A percentile compares a stretch with the other conserved stretches of the same genome.
phyloP scores from a whole-genome alignment of 1,140 invertebrate species.

The Atta texana region DNA sequence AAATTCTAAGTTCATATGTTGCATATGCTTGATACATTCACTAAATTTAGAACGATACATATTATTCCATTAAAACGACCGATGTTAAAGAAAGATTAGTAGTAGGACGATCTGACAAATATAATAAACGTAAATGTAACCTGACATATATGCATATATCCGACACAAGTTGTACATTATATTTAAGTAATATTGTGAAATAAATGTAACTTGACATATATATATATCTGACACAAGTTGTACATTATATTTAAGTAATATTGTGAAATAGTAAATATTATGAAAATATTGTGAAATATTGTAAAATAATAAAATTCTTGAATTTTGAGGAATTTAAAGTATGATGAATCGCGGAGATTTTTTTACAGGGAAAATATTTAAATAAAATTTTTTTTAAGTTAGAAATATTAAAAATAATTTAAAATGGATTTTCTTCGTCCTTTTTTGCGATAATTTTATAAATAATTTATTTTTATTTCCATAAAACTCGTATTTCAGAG shows the following conservation, averaged over 20 bases:
- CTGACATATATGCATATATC: neutral
- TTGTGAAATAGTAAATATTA: too few species aligned
- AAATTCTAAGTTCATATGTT: neutral
- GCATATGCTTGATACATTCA: neutral
- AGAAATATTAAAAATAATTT: slow-evolving; percentile 11
- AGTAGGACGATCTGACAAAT: neutral
- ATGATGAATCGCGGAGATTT: neutral
- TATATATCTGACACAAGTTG: neutral
- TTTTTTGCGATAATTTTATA: slow-evolving; percentile 15
- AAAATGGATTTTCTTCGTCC: neutral
- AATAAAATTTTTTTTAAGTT: slow-evolving; percentile 15
- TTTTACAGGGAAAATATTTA: neutral
- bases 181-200: neutral
- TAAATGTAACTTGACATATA: neutral
- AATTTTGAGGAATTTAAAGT: slow-evolving; percentile 11
- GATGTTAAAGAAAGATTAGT: slow-evolving; percentile 6
- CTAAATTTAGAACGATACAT: neutral
- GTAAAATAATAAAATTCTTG: neutral
- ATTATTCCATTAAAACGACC: neutral
- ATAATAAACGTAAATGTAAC: slow-evolving; percentile 6
- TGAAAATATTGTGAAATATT: neutral
- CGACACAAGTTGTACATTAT: neutral
- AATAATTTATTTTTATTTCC: slow-evolving; percentile 23
- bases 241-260: neutral
- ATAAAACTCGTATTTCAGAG: slow-evolving; percentile 23